phyloP scores from a whole-genome alignment of 2,797 vertebrate species.

The Rhinichthys osculus region DNA sequence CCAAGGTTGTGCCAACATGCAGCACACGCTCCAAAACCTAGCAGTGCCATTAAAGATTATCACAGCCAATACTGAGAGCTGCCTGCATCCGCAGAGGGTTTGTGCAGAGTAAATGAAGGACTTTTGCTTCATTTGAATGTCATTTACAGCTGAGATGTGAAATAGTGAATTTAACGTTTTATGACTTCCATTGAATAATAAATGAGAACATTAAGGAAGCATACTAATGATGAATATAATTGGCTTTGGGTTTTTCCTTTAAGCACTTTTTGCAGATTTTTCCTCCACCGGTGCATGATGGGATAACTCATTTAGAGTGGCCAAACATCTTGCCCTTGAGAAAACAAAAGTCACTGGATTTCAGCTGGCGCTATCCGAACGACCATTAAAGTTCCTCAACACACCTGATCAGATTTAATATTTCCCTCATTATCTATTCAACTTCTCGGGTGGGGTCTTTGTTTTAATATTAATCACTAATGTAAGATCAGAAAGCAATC shows the following conservation, averaged over 20 bases:
- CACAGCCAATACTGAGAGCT: slow-evolving; percentile 75
- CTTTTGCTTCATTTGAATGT: slow-evolving; percentile 72
- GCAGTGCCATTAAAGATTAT: slow-evolving; percentile 77
- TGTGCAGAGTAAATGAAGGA: slow-evolving; percentile 74
- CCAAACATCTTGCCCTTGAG: slow-evolving; percentile 59
- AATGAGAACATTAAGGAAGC: slow-evolving; percentile 69
- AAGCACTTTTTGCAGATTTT: slow-evolving; percentile 55
- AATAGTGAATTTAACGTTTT: slow-evolving; percentile 57
- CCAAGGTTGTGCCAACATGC: slow-evolving; percentile 19
- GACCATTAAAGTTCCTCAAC: slow-evolving; percentile 52
- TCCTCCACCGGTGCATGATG: slow-evolving; percentile 44
- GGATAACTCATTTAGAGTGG: slow-evolving; percentile 49
- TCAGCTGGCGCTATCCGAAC: slow-evolving; percentile 48
- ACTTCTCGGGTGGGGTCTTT: slow-evolving; percentile 22
- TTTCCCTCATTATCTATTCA: slow-evolving; percentile 30
- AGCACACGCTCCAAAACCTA: slow-evolving; percentile 64
- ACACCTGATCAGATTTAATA: slow-evolving; percentile 39
- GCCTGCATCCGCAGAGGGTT: slow-evolving; percentile 71
- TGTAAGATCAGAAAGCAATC: slow-evolving; percentile 45
- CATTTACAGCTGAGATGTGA: slow-evolving; percentile 68
- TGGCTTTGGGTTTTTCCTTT: slow-evolving; percentile 64
- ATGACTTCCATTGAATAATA: slow-evolving; percentile 62
- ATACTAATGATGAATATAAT: slow-evolving; percentile 69
- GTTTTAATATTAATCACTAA: slow-evolving; percentile 56
- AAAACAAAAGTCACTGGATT: slow-evolving; percentile 55